Evolutionary conservation across 2,888 invertebrate genomes (phyloP).

Genomic region (Fabriciana adippe): DNA sequence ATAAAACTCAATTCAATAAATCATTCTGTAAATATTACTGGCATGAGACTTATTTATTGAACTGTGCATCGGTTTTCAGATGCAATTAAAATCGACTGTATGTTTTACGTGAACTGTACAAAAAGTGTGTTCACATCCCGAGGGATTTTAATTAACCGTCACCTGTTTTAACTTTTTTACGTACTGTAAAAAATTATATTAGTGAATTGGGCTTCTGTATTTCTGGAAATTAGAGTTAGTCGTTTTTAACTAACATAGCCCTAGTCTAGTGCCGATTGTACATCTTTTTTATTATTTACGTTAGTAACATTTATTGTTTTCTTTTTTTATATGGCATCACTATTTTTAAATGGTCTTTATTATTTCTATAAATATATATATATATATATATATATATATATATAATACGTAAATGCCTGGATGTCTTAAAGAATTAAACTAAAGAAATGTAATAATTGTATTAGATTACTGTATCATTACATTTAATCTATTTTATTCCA

Average conservation of each 20-base stretch:
- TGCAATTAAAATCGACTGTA: constrained; percentile 14
- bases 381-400: too few relatives aligned
- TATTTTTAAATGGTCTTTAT: too few relatives aligned
- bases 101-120: constrained; percentile 9
- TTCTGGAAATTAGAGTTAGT: not conserved
- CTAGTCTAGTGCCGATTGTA: too few relatives aligned
- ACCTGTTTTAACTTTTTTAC: constrained; percentile 14
- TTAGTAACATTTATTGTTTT: too few relatives aligned
- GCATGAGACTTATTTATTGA: not conserved
- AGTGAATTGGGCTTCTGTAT: not conserved
- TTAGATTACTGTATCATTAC: not conserved
- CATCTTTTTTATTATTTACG: too few relatives aligned
- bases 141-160: constrained; percentile 17
- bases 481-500: not conserved
- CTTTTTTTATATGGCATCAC: too few relatives aligned
- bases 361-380: too few relatives aligned
- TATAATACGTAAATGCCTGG: too few relatives aligned
- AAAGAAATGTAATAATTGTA: too few relatives aligned
- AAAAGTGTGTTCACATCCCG: constrained; percentile 7
- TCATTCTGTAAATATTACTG: not conserved
- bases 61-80: constrained; percentile 1
- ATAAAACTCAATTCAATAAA: too few relatives aligned
- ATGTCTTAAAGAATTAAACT: too few relatives aligned
- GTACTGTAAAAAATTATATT: constrained; percentile 2
- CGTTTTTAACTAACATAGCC: too few relatives aligned